Evolutionary conservation across 2,797 vertebrate species (phyloP), one percentile per base, ranked within the genome.

Genomic region (Momotus momota): DNA sequence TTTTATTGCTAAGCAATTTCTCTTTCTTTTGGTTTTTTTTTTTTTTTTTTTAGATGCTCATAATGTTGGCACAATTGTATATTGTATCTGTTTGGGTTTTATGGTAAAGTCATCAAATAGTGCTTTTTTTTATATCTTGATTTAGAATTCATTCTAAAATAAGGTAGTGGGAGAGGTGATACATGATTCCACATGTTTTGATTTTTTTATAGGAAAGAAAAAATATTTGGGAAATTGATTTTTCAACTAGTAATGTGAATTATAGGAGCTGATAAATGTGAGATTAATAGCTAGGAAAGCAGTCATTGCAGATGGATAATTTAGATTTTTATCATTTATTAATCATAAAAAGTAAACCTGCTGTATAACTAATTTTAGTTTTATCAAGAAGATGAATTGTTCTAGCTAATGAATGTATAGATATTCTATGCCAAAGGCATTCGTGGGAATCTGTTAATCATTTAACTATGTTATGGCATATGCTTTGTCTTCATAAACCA

Each of bases 341-440:
- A 97, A 97, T 98, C 97, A 97, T 97, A 97, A 97, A 98, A 98
- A 97, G 96, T 98, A 98, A 98, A 98, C 97, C 97, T 98, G 95
- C 97, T 97, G 79, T 97, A 98, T 97, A 98, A 97, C 98, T 98
- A 97, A 98, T 98, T 98, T 98, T 98, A 98, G 97, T 98, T 98
- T 98, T 98, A 98, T 98, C 98, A 97, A 97, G 97, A 97, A 98
- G 98, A 98, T 96, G 95, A 98, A 98, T 98, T 97, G 98, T 98
- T 97, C 89, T 84, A 95, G 94, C 97, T 98, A 98, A 98, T 98
- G 98, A 98, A 98, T 77, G 89, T 98, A 98, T 98, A 97, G 98
- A 98, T 98, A 98, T 96, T 98, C 97, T 95, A 94, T 97, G 98
- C 98, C 97, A 98, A 97, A 97, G 98, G 98, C 98, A 97, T 98